Evolutionary conservation across 2,888 invertebrate genomes (phyloP), one percentile per base, ranked within the genome.

Genomic region (Anthophora plumipes): DNA sequence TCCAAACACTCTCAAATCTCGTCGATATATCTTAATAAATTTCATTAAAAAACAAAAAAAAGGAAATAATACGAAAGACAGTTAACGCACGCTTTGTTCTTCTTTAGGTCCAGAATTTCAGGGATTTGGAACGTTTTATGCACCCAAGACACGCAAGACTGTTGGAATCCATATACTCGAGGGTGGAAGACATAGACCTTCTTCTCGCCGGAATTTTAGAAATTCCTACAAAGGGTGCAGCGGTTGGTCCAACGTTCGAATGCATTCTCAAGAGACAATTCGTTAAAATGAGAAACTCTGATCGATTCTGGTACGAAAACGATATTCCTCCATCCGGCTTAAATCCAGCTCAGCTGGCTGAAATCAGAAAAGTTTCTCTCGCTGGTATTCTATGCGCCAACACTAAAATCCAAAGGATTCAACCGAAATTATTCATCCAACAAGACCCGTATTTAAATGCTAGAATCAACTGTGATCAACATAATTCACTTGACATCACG

Each of bases 231-330:
- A 95, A 96, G 0, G 98, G 98, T 6, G 96, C 97, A 0, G 95
- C 97, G 0, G 96, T 98, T 6, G 98, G 98, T 1, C 96, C 97
- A 0, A 98, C 98, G 0, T 96, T 98, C 68, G 96, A 96, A n/a
- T 99, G 98, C 89, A 94, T 99, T 9, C 91, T 98, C 12, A 97
- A 96, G 39, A 93, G 96, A 70, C 98, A 98, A 93, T 98, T 99
- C 92, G 95, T 96, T 52, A 96, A 96, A 83, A 94, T 98, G 8
- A 96, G 98, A 89, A 96, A 96, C 89, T 97, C 98, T 70, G 99
- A 99, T 94, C 95, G 98, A 82, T 98, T 98, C 92, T 99, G 98
- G 98, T 98, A 98, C 91, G 98, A 99, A 93, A 98, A 98, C 91
- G 98, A 98, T 91, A 95, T 98, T 60, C 98, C 98, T 0, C 98